Conservation (phyloP, 2,797 vertebrate species). For the Chelon auratus region DNA sequence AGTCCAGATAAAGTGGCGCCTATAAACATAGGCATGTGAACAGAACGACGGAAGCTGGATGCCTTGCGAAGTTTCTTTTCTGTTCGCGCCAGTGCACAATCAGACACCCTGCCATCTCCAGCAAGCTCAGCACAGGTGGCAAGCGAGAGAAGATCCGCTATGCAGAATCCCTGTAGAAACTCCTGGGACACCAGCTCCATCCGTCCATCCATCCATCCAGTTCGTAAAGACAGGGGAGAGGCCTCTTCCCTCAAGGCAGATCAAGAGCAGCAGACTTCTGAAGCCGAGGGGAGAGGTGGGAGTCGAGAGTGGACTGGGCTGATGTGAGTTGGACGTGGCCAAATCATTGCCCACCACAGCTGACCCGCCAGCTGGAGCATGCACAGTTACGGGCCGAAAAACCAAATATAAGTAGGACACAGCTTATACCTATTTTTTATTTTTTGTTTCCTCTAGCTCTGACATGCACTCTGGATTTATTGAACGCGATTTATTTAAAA, state of each 20-base stretch:
- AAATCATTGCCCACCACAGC: not conserved
- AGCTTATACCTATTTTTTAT: not conserved
- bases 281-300: not conserved
- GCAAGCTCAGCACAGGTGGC: not conserved
- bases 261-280: not conserved
- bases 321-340: not conserved
- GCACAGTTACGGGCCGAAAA: not conserved
- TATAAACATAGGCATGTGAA: not conserved
- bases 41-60: not conserved
- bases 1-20: not conserved
- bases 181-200: not conserved
- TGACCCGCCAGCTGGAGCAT: not conserved
- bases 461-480: too few relatives aligned
- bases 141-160: not conserved
- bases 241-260: not conserved
- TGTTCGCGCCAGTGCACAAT: not conserved
- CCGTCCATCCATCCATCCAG: not conserved
- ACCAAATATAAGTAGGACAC: not conserved
- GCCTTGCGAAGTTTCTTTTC: not conserved
- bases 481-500: too few relatives aligned
- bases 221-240: conserved; percentile 3
- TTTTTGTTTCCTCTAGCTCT: not conserved
- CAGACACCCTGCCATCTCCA: not conserved
- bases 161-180: not conserved
- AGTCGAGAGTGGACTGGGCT: not conserved